Evolutionary conservation across 2,888 invertebrate genomes (phyloP).

Genomic region (Patella ulyssiponensis): DNA sequence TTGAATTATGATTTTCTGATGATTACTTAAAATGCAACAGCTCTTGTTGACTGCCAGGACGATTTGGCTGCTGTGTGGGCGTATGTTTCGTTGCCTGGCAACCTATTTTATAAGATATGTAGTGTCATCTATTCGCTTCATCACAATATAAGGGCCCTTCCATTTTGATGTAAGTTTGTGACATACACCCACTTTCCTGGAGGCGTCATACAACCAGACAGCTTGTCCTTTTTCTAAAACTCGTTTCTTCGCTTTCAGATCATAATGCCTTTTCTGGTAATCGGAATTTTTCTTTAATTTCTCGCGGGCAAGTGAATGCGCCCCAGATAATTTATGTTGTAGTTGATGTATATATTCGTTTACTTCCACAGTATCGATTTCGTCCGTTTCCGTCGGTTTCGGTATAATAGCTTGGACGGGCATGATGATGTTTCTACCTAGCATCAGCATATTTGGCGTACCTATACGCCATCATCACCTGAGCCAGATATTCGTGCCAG

Average conservation of each 20-base stretch:
- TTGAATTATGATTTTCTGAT: too few relatives aligned
- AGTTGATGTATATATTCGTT: background rate
- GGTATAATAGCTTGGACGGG: slow-evolving; percentile 34
- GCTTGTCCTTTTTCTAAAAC: slow-evolving; percentile 19
- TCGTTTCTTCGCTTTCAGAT: slow-evolving; percentile 19
- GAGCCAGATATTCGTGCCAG: slow-evolving; percentile 35
- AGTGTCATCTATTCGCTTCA: too few relatives aligned
- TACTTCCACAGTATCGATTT: background rate
- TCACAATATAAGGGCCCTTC: too few relatives aligned
- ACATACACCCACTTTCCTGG: slow-evolving; percentile 21
- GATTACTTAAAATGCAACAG: too few relatives aligned
- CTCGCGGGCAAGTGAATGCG: background rate
- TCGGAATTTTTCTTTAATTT: background rate
- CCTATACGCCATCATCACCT: slow-evolving; percentile 40
- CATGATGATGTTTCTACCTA: slow-evolving; percentile 31
- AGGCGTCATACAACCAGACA: slow-evolving; percentile 34
- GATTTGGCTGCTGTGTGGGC: too few relatives aligned
- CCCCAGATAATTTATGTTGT: background rate
- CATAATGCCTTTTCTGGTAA: slow-evolving; percentile 28
- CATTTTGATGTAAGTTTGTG: too few relatives aligned
- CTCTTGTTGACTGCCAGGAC: too few relatives aligned
- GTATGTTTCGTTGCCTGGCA: too few relatives aligned
- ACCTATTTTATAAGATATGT: too few relatives aligned
- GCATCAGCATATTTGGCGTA: slow-evolving; percentile 38
- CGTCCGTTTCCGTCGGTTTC: background rate